Base-by-base conservation (phyloP, 2,888 invertebrate species). In the Gari tellinella region DNA sequence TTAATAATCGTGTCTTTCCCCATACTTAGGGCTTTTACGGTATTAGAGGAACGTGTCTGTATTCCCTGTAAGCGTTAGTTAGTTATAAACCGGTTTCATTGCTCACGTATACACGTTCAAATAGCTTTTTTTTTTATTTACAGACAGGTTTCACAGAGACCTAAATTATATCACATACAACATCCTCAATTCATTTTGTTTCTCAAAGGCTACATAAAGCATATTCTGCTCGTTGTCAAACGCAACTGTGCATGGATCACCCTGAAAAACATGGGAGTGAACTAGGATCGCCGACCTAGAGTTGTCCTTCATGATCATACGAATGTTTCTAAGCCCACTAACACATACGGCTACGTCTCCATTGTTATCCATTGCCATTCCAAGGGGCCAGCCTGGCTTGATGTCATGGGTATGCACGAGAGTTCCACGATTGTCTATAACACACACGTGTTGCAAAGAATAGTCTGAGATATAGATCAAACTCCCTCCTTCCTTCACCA, bases 301-400 rank as follows among this genome's bases (percentile, higher is more conserved):
- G 23, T 62, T 48, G 19, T 61, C 68, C 12, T 48, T 45, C 15
- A 43, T 31, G 14, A 69, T 37, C 37, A 69, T 57, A 21, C 26
- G 48, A 43, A 69, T 51, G 37, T 62, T 51, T 26, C 51, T 69
- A 12, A 40, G 41, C 2, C 62, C 57, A 8, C 25, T 51, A 21
- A 61, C 56, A 48, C 55, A 55, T 2, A 57, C 51, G 8, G 62
- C 40, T 10, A 69, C 37, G 37, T 57, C 62, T 17, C 41, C 68
- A 10, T 68, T 61, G 43, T 38, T 61, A 17, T 61, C 56, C 43
- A 43, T 38, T n/a, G 55, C 21, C 43, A 69, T 57, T 31, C 49
- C 62, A 31, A 56, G 48, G 15, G 68, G 68, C 62, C 56, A 62
- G 17, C 61, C 61, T 17, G 68, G 68, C 19, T 49, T 51, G 43